Base-by-base conservation (phyloP, 2,888 invertebrate genomes). In the Lasioglossum lativentre region DNA sequence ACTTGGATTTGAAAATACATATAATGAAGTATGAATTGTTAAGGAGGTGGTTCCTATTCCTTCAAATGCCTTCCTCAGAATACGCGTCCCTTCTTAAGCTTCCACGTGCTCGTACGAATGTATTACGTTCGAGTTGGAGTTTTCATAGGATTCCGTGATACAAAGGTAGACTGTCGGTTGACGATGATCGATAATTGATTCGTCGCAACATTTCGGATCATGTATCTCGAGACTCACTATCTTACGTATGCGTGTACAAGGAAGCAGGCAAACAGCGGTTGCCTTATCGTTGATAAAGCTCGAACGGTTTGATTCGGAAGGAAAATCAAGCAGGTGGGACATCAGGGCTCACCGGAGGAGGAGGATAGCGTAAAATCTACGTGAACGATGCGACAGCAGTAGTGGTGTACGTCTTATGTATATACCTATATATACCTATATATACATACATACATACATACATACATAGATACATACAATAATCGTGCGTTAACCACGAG, bases 61-160 rank as follows among this genome's bases (percentile, higher is more conserved):
- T 75, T 75, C 34, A 42, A 83, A 70, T 59, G 59, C n/a, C 27
- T 56, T 42, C 38, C 30, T 59, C 40, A n/a, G 40, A 66, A 34
- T 63, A 70, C 16, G 27, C 30, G 34, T 34, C n/a, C 40, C 10
- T 77, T 30, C 30, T 30, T 30, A 30, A 30, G 30, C 19, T 30
- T 63, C 59, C 63, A 63, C 63, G 14, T 27, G 27, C 27, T 63
- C 63, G 63, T 63, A 63, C 19, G 30, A 30, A 30, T 63, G 63
- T 63, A 16, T 56, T 30, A 63, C 19, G 19, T 63, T 63, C 30
- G 63, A 63, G 63, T 63, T 30, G 16, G 2, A 30, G 16, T 63
- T 63, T 30, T 30, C 30, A 63, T 63, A 63, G 30, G 19, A 63
- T 8, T 63, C 30, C 6, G 30, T 30, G 63, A 63, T 63, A 63